Base-by-base conservation (phyloP, 1,140 invertebrate genomes). In the Drosophila nebulosa region DNA sequence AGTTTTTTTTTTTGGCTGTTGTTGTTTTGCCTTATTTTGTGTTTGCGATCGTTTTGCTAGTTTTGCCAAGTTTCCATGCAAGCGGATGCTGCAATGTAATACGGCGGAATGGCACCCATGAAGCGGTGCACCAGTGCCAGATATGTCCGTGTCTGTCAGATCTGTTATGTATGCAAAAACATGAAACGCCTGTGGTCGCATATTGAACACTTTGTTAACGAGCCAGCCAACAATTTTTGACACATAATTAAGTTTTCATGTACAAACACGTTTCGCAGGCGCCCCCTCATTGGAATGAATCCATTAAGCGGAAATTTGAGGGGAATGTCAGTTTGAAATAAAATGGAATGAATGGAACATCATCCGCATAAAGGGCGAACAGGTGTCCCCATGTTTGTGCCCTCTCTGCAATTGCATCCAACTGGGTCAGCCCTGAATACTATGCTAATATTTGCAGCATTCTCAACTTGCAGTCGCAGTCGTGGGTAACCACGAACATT, bases 221-320 rank as follows among this genome's bases (percentile, higher is more conserved):
- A 71, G 67, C 60, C 64, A 70, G 63, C 74, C 39, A 76, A 79
- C 79, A 76, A 79, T 83, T 80, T 76, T 78, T 72, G 72, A 88
- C 74, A 88, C 83, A 88, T 83, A 88, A 88, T 88, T 88, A 88
- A 88, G 78, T 76, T 81, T 88, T 88, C 69, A 79, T 88, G 79
- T 83, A 78, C 66, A 73, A 81, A 64, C 68, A 59, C 51, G 69
- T 64, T 77, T 72, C 35, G 35, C 42, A 30, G 58, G 59, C 61
- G 60, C 64, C 35, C 67, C 63, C 60, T 58, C 61, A 36, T 16
- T 3, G 18, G 18, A 16, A 46, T 2, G 46, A 66, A 57, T 46
- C 14, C 56, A 32, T 59, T 36, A 32, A 57, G 62, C 67, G 24
- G n/a, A 26, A 55, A 55, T 16, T 9, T 10, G 6, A 12, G 24